These are phyloP conservation scores for Drosophila subsilvestris DNA, from an alignment of 2,888 invertebrate species.

Conservation along the genomic window DNA sequence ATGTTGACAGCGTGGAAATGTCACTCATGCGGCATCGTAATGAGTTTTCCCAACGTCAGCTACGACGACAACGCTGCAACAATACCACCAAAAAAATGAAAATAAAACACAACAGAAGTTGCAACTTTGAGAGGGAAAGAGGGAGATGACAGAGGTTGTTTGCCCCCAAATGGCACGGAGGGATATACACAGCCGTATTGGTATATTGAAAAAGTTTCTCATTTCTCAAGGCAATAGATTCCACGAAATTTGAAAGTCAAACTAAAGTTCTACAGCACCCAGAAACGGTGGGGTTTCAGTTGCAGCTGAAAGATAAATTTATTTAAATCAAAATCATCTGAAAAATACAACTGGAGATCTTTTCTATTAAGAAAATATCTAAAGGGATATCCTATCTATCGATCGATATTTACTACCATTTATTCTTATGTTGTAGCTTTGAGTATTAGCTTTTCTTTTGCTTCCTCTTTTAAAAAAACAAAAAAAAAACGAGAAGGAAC, in stretches of 20 bases:
- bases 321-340: not conserved
- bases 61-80: conserved; percentile 24
- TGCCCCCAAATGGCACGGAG: not conserved
- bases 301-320: not conserved
- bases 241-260: not conserved
- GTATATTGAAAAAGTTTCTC: conserved; percentile 16
- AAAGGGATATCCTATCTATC: too few relatives aligned
- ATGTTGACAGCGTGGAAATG: conserved; percentile 79
- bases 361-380: too few relatives aligned
- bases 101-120: not conserved
- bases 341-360: too few relatives aligned
- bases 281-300: not conserved
- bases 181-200: conserved; percentile 1
- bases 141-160: conserved; percentile 3
- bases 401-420: too few relatives aligned
- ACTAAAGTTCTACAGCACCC: not conserved
- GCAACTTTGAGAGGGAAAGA: not conserved
- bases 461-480: too few relatives aligned
- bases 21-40: conserved; percentile 78
- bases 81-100: conserved; percentile 6
- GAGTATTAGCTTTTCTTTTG: too few relatives aligned
- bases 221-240: not conserved
- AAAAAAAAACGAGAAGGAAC: too few relatives aligned
- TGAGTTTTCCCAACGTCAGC: conserved; percentile 73
- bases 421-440: too few relatives aligned